These are phyloP conservation scores for Archivesica marissinica DNA, from an alignment of 1,140 invertebrate species.

Conservation along the genomic window DNA sequence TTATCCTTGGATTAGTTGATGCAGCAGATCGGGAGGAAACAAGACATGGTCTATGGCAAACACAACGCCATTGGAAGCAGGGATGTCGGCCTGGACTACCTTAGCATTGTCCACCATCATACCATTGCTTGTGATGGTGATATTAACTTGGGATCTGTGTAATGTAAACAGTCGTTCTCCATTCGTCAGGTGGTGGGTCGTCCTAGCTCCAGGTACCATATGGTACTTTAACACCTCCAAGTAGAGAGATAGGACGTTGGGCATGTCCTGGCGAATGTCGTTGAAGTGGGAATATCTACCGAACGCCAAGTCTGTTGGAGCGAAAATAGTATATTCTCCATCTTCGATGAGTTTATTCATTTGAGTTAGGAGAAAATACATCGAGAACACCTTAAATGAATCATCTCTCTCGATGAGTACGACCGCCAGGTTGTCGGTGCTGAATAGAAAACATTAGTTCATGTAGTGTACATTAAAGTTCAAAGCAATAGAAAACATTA, in stretches of 20 bases:
- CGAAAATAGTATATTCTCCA: constrained; percentile 92
- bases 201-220: constrained; percentile 74
- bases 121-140: constrained; percentile 62
- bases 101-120: constrained; percentile 78
- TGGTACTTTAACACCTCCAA: constrained; percentile 81
- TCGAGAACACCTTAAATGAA: too few species aligned
- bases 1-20: background rate
- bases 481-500: too few species aligned
- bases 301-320: constrained; percentile 92
- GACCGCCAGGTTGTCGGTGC: too few species aligned
- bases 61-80: constrained; percentile 80
- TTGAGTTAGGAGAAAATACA: too few species aligned
- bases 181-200: constrained; percentile 66
- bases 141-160: constrained; percentile 52
- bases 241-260: background rate
- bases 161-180: constrained; percentile 71
- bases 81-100: constrained; percentile 77
- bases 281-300: constrained; percentile 69
- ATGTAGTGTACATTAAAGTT: too few species aligned
- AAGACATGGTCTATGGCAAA: constrained; percentile 79
- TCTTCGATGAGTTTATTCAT: too few species aligned
- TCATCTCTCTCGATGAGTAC: too few species aligned
- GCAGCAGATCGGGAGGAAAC: constrained; percentile 49
- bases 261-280: constrained; percentile 2
- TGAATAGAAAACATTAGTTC: too few species aligned